phyloP scores from a whole-genome alignment of 2,113 vertebrate genomes.

The Mohoua ochrocephala region DNA sequence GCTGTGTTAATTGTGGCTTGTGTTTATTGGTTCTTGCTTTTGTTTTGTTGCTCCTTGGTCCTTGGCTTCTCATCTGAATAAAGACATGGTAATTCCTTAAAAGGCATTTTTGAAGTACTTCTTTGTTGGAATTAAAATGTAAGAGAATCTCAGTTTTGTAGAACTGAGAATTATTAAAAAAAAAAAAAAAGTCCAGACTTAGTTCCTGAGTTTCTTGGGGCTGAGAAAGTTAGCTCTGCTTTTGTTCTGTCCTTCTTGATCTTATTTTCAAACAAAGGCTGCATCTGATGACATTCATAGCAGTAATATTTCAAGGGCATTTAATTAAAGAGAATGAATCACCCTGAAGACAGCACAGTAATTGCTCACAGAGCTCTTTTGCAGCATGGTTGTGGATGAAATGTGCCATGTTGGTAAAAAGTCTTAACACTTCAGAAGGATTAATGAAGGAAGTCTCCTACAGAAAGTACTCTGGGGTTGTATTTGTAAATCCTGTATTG shows the following conservation, averaged over 20 bases:
- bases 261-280: conserved; percentile 19
- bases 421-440: neutral
- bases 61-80: neutral
- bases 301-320: conserved; percentile 21
- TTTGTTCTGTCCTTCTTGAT: conserved; percentile 1
- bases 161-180: neutral
- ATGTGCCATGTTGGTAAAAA: neutral
- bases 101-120: neutral
- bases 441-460: neutral
- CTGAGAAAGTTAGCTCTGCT: neutral
- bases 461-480: neutral
- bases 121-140: neutral
- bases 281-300: neutral
- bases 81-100: neutral
- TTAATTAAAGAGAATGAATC: conserved; percentile 51
- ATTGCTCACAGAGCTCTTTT: neutral
- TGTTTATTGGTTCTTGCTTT: neutral
- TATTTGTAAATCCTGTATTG: neutral
- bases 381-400: neutral
- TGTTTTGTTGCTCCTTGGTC: neutral
- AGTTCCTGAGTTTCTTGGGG: neutral
- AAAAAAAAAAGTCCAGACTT: neutral
- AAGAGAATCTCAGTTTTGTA: neutral
- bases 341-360: neutral
- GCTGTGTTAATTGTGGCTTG: neutral